phyloP scores from a whole-genome alignment of 2,888 invertebrate genomes.

The Clepsis dumicolana region DNA sequence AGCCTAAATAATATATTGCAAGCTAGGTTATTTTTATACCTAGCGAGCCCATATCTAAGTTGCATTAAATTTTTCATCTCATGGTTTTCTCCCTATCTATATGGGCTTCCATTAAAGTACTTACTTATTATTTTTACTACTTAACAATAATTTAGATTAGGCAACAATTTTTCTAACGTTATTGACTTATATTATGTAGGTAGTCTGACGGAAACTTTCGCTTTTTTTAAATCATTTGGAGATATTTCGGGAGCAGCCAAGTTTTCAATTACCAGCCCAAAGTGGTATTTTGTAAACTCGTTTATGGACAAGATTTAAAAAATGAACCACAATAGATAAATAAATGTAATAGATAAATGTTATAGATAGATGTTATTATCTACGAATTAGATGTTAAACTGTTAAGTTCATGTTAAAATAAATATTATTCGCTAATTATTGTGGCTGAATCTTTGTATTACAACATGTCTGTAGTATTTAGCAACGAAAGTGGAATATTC shows the following conservation, averaged over 20 bases:
- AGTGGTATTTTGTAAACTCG: neutral
- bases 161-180: neutral
- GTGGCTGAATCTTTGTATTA: neutral
- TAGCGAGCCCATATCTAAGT: conserved; percentile 5
- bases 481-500: conserved; percentile 12
- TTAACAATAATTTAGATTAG: conserved; percentile 11
- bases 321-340: too few species aligned
- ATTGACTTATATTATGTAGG: conserved; percentile 1
- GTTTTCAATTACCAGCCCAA: neutral
- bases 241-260: neutral
- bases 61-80: conserved; percentile 3
- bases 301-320: neutral
- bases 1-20: conserved; percentile 14
- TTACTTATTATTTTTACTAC: conserved; percentile 18
- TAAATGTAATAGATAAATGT: neutral
- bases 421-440: neutral
- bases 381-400: conserved; percentile 3
- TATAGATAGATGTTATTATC: conserved; percentile 1
- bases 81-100: neutral
- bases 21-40: conserved; percentile 31
- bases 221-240: neutral
- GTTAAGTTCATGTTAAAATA: neutral
- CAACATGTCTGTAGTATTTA: neutral
- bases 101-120: conserved; percentile 35
- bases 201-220: neutral